These are phyloP conservation scores for Panulirus ornatus DNA, from an alignment of 1,140 invertebrate species.

Conservation along the genomic window DNA sequence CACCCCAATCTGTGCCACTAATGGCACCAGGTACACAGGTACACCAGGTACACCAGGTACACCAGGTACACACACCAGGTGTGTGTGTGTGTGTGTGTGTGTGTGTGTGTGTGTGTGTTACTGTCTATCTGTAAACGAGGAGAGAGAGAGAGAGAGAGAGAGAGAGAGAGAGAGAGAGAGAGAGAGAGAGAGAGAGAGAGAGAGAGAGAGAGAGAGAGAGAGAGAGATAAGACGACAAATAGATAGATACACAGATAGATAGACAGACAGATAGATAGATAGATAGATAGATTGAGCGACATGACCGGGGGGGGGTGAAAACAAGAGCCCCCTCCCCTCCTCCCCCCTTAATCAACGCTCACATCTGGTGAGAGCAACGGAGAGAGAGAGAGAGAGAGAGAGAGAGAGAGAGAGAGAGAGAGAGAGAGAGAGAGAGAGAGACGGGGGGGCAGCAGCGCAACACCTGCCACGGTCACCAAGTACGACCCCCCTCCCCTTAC, in stretches of 20 bases:
- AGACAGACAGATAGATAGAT: too few species aligned
- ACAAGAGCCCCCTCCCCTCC: too few species aligned
- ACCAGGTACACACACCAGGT: too few species aligned
- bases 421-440: neutral
- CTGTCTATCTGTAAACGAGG: neutral
- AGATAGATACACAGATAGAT: too few species aligned
- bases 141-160: conserved; percentile 4
- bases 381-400: conserved; percentile 20
- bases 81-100: neutral
- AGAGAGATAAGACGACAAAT: too few species aligned
- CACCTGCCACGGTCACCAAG: too few species aligned
- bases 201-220: too few species aligned
- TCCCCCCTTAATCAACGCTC: neutral
- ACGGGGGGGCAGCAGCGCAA: neutral
- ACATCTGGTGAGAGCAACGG: neutral
- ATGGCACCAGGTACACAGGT: neutral
- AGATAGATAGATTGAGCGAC: too few species aligned
- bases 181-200: neutral
- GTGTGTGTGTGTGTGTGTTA: too few species aligned
- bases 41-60: neutral
- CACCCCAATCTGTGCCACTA: neutral
- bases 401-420: neutral
- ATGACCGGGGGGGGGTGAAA: too few species aligned
- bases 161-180: neutral
- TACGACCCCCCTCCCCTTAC: too few species aligned